Conservation (phyloP, 2,888 invertebrate species). For the Anoplius nigerrimus region DNA sequence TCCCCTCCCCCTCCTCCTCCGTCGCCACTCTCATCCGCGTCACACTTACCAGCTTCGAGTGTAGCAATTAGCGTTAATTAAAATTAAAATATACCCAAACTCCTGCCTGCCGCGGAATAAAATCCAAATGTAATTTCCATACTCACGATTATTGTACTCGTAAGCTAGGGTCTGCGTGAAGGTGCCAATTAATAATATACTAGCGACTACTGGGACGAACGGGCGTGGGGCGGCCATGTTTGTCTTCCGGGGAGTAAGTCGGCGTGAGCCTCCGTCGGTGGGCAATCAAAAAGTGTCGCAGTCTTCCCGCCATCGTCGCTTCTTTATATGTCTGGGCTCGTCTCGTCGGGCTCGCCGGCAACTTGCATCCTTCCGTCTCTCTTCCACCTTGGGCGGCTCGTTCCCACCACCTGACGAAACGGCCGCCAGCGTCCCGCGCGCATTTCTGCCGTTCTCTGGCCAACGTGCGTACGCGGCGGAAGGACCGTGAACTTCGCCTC, state of each 20-base stretch:
- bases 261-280: slow-evolving; percentile 53
- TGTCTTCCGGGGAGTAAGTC: slow-evolving; percentile 6
- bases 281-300: slow-evolving; percentile 65
- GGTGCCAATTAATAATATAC: slow-evolving; percentile 26
- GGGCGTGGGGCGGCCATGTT: slow-evolving; percentile 5
- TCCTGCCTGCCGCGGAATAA: no score
- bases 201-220: slow-evolving; percentile 15
- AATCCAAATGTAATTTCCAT: slow-evolving; percentile 1
- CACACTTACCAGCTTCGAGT: no score
- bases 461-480: no score
- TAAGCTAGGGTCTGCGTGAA: slow-evolving; percentile 34
- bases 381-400: slow-evolving; percentile 25
- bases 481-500: slow-evolving; percentile 33
- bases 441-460: neutral
- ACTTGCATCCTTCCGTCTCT: slow-evolving; percentile 30
- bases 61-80: no score
- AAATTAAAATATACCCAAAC: no score
- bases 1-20: no score
- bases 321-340: slow-evolving; percentile 63
- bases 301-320: slow-evolving; percentile 51
- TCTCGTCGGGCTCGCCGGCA: slow-evolving; percentile 17
- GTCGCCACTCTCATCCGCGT: no score
- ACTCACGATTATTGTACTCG: slow-evolving; percentile 67
- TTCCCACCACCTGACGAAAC: slow-evolving; percentile 19
- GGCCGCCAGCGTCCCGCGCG: slow-evolving; percentile 4